Base-by-base conservation (phyloP, 1,140 invertebrate genomes). In the Aphis gossypii region DNA sequence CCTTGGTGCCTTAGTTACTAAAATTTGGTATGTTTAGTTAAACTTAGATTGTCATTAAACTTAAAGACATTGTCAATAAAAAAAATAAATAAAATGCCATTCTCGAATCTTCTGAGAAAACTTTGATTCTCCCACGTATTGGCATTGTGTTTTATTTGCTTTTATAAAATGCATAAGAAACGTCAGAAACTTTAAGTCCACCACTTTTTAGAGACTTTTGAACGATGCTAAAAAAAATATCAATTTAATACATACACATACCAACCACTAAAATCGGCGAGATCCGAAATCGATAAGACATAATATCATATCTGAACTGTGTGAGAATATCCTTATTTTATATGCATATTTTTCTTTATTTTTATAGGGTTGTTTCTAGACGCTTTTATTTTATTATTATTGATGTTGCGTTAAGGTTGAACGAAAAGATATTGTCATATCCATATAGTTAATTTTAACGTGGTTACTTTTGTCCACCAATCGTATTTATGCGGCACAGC, bases 281-380 rank as follows among this genome's bases (percentile, higher is more conserved):
- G 11, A 60, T 18, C 14, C 30, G 2, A 76, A n/a, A 76, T 76
- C 60, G 60, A 76, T 76, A n/a, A 76, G 14, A 76, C 60, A 76
- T 5, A 76, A 76, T 68, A 68, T 30, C 60, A 68, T 68, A 68
- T 76, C 60, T n/a, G 30, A 14, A 76, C 60, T 76, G 4, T 2
- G 60, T 14, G 14, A 76, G 60, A 76, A 76, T 76, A n/a, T 68
- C 30, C 14, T n/a, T 76, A 68, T 76, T 76, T 76, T 1, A n/a
- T 76, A 76, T 35, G 18, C 18, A 76, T 76, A n/a, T 76, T 76
- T 35, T 41, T 35, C 60, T 18, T 76, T 76, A n/a, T 76, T 76
- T 76, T n/a, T n/a, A 14, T 76, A n/a, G 1, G 0, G n/a, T n/a
- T 76, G 4, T n/a, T n/a, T 68, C 60, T 11, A 0, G 0, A 4